These are phyloP conservation scores for Atherix ibis DNA, from an alignment of 2,888 invertebrate species.

Conservation along the genomic window DNA sequence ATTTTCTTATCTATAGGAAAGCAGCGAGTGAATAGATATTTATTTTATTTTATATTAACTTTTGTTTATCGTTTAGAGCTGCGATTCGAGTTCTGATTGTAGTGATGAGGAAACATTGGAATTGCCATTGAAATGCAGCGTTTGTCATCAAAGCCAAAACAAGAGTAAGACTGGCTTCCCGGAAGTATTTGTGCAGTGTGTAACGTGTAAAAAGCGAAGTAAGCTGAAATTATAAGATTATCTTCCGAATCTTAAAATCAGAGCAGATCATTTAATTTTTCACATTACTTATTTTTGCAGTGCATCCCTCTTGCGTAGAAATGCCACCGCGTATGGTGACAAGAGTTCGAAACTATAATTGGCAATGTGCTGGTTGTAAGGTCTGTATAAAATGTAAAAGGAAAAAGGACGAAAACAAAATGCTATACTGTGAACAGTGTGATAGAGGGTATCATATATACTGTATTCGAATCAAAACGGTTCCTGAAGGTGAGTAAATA, in stretches of 20 bases:
- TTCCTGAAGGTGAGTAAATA: slow-evolving; percentile 52
- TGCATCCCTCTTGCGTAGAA: slow-evolving; percentile 78
- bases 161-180: slow-evolving; percentile 41
- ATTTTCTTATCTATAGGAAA: neutral
- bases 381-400: slow-evolving; percentile 71
- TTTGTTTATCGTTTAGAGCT: too few species aligned
- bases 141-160: slow-evolving; percentile 40
- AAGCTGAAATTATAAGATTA: slow-evolving; percentile 16
- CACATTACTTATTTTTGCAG: too few species aligned
- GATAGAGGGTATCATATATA: slow-evolving; percentile 88
- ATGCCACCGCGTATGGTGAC: slow-evolving; percentile 68
- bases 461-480: slow-evolving; percentile 65
- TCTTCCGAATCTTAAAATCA: neutral
- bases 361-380: slow-evolving; percentile 92
- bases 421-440: slow-evolving; percentile 89
- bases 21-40: neutral
- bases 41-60: neutral
- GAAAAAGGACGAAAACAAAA: slow-evolving; percentile 72
- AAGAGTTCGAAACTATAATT: slow-evolving; percentile 70
- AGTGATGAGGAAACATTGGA: slow-evolving; percentile 24
- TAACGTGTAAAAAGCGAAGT: slow-evolving; percentile 41
- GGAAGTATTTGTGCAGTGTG: slow-evolving; percentile 44
- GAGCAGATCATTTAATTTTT: neutral
- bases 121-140: slow-evolving; percentile 36
- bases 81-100: slow-evolving; percentile 15